Evolutionary conservation across 1,140 invertebrate genomes (phyloP), one percentile per base, ranked within the genome.

Genomic region (Leptinotarsa undecemlineata): DNA sequence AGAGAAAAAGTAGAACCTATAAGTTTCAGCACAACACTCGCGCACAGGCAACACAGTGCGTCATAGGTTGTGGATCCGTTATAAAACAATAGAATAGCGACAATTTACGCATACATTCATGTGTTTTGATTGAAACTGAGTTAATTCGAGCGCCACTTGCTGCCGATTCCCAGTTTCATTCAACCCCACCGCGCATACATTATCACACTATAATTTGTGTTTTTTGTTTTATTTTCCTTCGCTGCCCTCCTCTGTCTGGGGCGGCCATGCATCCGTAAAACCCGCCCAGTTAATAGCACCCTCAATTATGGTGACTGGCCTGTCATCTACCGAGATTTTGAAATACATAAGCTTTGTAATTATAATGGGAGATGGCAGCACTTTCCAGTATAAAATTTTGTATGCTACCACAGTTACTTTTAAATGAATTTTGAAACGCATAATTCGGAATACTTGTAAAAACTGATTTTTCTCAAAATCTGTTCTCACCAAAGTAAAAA

Each of bases 201-300:
- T 83, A 84, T 84, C 81, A 83, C 81, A 83, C 82, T 83, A 80
- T 84, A 85, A 85, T 85, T 84, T 83, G 73, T 74, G 76, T 79
- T 84, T 83, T 84, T 85, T 84, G 83, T 84, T 82, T 84, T 83
- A 81, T 81, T 84, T 83, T 81, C 77, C 77, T 83, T 81, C 80
- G 80, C 75, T 80, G 82, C 82, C 84, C 84, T 82, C 81, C 82
- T 85, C 84, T 84, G 76, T 81, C 70, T 81, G 83, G 83, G 82
- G 82, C 84, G 83, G 84, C 84, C 84, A 85, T 85, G 84, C 80
- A 84, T 84, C 82, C 83, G 81, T 82, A 84, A 83, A 84, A 84
- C 82, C 84, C 84, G 84, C 84, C 84, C 84, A 85, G 82, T 83
- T 85, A 85, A 85, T 85, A 82, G 82, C 84, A 85, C 83, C 83